Percentiles rank a stretch among this genome's conserved stretches.
Evolutionary conservation across 2,113 vertebrate species (phyloP).

Genomic region (Chloropsis cyanopogon): DNA sequence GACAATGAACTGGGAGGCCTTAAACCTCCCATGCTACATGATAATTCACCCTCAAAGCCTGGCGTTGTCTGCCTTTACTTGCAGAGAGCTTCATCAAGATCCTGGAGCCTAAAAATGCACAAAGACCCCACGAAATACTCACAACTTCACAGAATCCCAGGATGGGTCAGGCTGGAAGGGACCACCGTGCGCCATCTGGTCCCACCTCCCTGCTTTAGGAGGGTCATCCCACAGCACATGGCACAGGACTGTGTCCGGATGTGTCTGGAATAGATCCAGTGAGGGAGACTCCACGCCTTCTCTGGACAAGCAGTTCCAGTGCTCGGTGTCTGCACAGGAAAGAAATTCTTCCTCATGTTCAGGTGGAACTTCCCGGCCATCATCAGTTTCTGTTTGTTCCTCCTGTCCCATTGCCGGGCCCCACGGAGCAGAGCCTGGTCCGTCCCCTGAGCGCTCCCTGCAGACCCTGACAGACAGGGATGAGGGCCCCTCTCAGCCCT

Average conservation of each 20-base stretch:
- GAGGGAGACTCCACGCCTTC: accelerated
- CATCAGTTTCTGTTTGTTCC: not conserved
- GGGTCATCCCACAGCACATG: not conserved
- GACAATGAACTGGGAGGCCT: not conserved
- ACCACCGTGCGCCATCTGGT: accelerated
- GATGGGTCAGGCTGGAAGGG: not conserved
- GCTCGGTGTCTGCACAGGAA: accelerated
- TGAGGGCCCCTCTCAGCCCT: not conserved
- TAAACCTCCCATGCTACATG: no score
- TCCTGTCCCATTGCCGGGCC: not conserved
- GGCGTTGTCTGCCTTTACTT: not conserved
- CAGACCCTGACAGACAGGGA: not conserved
- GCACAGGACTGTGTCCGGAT: not conserved
- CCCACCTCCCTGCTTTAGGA: no score
- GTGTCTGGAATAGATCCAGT: accelerated
- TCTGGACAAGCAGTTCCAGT: not conserved
- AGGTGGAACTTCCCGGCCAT: not conserved
- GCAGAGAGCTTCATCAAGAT: not conserved
- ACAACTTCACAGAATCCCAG: not conserved
- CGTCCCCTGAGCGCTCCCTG: not conserved
- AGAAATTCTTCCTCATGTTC: not conserved
- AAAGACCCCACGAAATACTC: not conserved
- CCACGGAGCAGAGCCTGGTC: not conserved
- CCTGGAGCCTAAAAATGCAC: not conserved
- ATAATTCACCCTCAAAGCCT: not conserved